Evolutionary conservation across 2,888 invertebrate genomes (phyloP), one percentile per base, ranked within the genome.

Genomic region (Patella pellucida): DNA sequence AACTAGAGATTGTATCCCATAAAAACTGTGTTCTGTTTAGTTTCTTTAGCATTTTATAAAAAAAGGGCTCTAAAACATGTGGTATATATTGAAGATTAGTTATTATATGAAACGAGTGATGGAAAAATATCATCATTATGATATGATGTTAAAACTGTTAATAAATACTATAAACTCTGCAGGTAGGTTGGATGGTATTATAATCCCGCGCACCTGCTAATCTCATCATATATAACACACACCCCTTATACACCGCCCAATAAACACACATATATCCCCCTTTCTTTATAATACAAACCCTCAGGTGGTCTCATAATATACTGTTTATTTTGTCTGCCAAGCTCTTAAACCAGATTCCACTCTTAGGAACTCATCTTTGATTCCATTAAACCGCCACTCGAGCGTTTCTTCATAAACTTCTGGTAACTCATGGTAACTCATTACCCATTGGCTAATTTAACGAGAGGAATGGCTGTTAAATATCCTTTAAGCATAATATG

Each of bases 321-420:
- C 41, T 62, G 62, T 62, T 62, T 62, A 62, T 62, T 62, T 62
- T 62, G 62, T 62, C 62, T 62, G 19, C 16, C 19, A 19, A 23
- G 12, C 62, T 19, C 62, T 62, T 23, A 62, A 62, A 62, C 19
- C 62, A 62, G 62, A 62, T 62, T 19, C 19, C 11, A 62, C 11
- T 62, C 23, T 11, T 14, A 62, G 62, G 23, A 62, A 9, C 19
- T 23, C 23, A 19, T 62, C 62, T 23, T 62, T 62, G 19, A 62
- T 23, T 62, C 23, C 62, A 62, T 23, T 62, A 23, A 62, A 62
- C 62, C 9, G 62, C 62, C 19, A 62, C 62, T 62, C 62, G 23
- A 62, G 62, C 62, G 62, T 62, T 62, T 62, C 62, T 62, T 23
- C 62, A 62, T 62, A 62, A 62, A 62, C 62, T 62, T 62, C 62